Conservation (phyloP, 2,113 vertebrate species). For the Himantopus leucocephalus region DNA sequence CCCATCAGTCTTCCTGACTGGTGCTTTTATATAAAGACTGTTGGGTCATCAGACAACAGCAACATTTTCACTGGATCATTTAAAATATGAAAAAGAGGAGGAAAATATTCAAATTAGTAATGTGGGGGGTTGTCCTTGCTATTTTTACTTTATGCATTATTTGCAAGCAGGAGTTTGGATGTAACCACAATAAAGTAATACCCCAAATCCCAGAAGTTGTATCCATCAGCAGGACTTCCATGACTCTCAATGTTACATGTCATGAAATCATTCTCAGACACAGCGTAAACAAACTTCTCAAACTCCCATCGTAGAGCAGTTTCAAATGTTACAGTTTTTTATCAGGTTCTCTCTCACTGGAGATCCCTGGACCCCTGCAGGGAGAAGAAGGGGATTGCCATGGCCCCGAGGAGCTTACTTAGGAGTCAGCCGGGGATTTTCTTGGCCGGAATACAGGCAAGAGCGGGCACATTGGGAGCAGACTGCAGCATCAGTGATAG, state of each 20-base stretch:
- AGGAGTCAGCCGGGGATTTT: background rate
- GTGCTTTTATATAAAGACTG: background rate
- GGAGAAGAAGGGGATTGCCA: background rate
- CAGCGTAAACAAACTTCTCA: background rate
- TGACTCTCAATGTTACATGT: background rate
- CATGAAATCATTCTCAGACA: background rate
- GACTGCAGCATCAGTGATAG: background rate
- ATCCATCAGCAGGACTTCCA: background rate
- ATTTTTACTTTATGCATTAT: background rate
- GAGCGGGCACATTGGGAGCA: background rate
- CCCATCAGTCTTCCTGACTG: background rate
- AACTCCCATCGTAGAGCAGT: background rate
- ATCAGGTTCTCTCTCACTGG: background rate
- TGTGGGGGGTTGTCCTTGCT: background rate
- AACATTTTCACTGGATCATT: background rate
- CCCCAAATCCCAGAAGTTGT: background rate
- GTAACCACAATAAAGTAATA: background rate
- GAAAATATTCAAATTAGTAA: background rate
- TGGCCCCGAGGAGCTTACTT: background rate
- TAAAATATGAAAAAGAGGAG: background rate
- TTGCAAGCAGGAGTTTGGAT: background rate
- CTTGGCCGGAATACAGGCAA: background rate
- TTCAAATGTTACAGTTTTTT: background rate
- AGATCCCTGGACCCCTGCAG: no score
- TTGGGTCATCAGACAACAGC: background rate